These are phyloP conservation scores for Callionymus lyra DNA, from an alignment of 2,113 vertebrate genomes.

Conservation along the genomic window DNA sequence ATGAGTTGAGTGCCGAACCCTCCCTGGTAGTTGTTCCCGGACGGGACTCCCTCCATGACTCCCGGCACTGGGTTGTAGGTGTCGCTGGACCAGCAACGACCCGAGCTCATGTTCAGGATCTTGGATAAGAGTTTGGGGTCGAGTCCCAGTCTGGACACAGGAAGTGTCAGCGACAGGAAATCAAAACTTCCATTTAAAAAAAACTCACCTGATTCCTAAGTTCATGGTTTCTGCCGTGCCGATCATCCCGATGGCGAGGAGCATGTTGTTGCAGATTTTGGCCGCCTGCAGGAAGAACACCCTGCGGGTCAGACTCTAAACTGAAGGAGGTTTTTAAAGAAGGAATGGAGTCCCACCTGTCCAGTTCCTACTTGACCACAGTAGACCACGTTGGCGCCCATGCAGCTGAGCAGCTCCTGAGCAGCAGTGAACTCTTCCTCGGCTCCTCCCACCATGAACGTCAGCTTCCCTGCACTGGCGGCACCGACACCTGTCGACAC, in stretches of 20 bases:
- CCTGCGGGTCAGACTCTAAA: neutral
- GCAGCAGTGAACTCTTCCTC: constrained; percentile 92
- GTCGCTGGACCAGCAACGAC: constrained; percentile 97
- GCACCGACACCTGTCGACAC: constrained; percentile 83
- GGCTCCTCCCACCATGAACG: constrained; percentile 95
- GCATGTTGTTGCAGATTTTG: constrained; percentile 99
- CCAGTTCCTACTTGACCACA: constrained; percentile 92
- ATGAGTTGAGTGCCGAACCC: constrained; percentile 93
- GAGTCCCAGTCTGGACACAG: constrained; percentile 86
- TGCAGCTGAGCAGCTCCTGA: constrained; percentile 86
- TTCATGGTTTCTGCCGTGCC: constrained; percentile 97
- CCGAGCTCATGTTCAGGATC: constrained; percentile 98
- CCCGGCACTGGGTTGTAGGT: constrained; percentile 98
- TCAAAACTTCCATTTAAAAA: neutral
- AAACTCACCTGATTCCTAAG: constrained; percentile 86
- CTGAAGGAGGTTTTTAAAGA: neutral
- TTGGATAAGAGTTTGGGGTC: constrained; percentile 93
- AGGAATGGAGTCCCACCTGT: constrained; percentile 69
- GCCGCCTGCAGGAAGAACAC: constrained; percentile 78
- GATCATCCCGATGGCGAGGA: constrained; percentile 95
- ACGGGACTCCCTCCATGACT: constrained; percentile 96
- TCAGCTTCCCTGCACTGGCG: constrained; percentile 89
- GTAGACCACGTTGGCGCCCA: constrained; percentile 91
- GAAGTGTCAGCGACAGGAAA: constrained; percentile 11
- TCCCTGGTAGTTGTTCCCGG: constrained; percentile 95